Evolutionary conservation across 2,888 invertebrate species (phyloP), one percentile per base, ranked within the genome.

Genomic region (Carpatolechia fugitivella): DNA sequence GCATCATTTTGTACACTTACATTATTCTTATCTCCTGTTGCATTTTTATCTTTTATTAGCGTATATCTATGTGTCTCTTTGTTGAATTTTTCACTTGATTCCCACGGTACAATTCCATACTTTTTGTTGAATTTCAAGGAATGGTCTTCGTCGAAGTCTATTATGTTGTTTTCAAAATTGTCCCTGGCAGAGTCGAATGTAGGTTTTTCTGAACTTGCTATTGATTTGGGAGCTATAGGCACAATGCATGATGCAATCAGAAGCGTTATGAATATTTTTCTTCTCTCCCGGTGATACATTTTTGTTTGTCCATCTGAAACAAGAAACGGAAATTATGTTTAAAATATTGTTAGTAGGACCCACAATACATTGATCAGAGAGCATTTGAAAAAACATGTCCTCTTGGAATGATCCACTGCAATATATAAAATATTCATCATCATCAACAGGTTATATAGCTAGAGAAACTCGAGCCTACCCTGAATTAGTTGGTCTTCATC

Each of bases 141-240:
- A 55, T 79, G 84, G 55, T 84, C 82, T 59, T 85, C 85, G 38
- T 88, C 88, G 11, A 89, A 87, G 56, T 90, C 88, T 55, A 89
- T 82, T 30, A 90, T 83, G 51, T 82, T 86, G 40, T 85, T 87
- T 44, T 88, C 85, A 18, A 75, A 62, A 40, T 78, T 70, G 7
- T 83, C 76, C 31, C 82, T 78, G 29, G 62, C 58, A 50, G 65
- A 57, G 31, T 65, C 62, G 33, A 56, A 57, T 6, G 68, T 63
- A n/a, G 60, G 11, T 33, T 49, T 63, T 8, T 69, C 61, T 1
- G 70, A 70, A 2, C 67, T 66, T n/a, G 76, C 70, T 10, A 82
- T 65, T 6, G 78, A 73, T 63, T 79, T 85, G 0, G 78, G 59
- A 10, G 69, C 29, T 16, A 68, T 66, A 54, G 64, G 18, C n/a